Base-by-base conservation (phyloP, 1,140 invertebrate genomes). In the Psilanteris sp. region DNA sequence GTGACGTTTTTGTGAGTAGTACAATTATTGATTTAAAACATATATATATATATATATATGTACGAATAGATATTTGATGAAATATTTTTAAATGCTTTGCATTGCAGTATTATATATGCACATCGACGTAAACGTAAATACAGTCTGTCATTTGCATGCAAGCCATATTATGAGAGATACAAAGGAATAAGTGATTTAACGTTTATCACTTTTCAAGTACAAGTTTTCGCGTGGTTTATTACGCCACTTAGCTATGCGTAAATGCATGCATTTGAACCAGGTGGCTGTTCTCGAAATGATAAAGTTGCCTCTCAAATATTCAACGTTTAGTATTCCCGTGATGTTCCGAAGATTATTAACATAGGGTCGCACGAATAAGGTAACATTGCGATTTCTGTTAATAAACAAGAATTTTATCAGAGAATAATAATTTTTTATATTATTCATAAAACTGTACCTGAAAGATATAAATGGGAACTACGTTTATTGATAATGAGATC, bases 181-280 rank as follows among this genome's bases (percentile, higher is more conserved):
- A 67, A 67, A 68, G 34, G 43, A 57, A 57, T 57, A 57, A 68
- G 27, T 68, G 50, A 68, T 50, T 68, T 57, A 68, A 37, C 48
- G 52, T 68, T 68, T 57, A 68, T 68, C 64, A 68, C 64, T 57
- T 68, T 68, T 67, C 61, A 67, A 50, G 64, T 57, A 54, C 52
- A 68, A 57, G 64, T 48, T 57, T 68, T 68, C 14, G 41, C 43
- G 34, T 50, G 24, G 52, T 68, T 68, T 68, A 68, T 68, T 57
- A 37, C 43, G 13, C 24, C 50, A 57, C 32, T 68, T 68, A 55
- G 41, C n/a, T 24, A 55, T 67, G 43, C 34, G 29, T 27, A 50
- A 59, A 70, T 70, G 52, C 34, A 59, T 70, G 54, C 57, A 52
- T 70, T 59, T 57, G 64, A 70, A 59, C 54, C 64, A 59, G 64